Evolutionary conservation across 2,888 invertebrate genomes (phyloP).

Genomic region (Conchocele bisecta): DNA sequence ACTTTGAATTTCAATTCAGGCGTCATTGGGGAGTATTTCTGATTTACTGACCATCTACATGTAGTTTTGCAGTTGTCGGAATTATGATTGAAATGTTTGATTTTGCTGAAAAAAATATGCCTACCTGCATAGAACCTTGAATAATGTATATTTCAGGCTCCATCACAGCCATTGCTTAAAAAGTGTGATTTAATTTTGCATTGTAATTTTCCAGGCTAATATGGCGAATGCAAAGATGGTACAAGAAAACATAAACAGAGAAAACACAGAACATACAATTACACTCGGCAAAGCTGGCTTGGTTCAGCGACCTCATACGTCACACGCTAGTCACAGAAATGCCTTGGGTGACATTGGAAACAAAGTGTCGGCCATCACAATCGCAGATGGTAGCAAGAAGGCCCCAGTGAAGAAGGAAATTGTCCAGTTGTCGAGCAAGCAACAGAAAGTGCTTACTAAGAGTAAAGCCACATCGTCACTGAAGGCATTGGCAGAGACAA

Average conservation of each 20-base stretch:
- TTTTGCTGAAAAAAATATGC: too few species aligned
- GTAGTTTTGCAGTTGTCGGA: too few species aligned
- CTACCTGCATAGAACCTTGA: background rate
- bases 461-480: slow-evolving; percentile 59
- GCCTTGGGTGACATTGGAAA: slow-evolving; percentile 79
- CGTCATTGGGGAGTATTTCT: too few species aligned
- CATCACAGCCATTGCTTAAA: background rate
- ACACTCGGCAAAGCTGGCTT: slow-evolving; percentile 41
- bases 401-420: slow-evolving; percentile 73
- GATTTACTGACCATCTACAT: too few species aligned
- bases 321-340: slow-evolving; percentile 66
- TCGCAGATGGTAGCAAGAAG: slow-evolving; percentile 63
- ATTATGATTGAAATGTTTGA: too few species aligned
- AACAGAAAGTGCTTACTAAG: slow-evolving; percentile 55
- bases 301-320: slow-evolving; percentile 53
- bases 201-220: slow-evolving; percentile 43
- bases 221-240: slow-evolving; percentile 59
- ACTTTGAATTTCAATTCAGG: too few species aligned
- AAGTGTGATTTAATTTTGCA: background rate
- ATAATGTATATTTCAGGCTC: background rate
- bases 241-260: slow-evolving; percentile 51
- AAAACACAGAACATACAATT: slow-evolving; percentile 61
- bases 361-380: slow-evolving; percentile 73
- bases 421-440: slow-evolving; percentile 50
- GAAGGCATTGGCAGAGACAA: slow-evolving; percentile 50